phyloP scores from a whole-genome alignment of 1,140 invertebrate genomes.

The Temnothorax longispinosus region DNA sequence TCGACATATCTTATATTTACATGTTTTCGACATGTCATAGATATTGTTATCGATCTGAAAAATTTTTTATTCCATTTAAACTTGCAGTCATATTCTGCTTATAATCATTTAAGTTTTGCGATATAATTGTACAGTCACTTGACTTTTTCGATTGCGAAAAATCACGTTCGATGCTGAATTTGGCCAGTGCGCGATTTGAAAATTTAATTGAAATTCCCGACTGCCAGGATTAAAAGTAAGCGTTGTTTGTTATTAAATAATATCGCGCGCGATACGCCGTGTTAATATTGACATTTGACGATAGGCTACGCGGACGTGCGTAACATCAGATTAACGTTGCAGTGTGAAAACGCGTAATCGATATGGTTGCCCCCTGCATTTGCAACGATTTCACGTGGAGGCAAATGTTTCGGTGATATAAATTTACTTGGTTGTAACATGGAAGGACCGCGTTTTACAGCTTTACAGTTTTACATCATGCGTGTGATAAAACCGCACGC shows the following conservation, averaged over 20 bases:
- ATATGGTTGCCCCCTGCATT: slow-evolving; percentile 52
- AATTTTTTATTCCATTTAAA: background rate
- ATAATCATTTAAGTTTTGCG: slow-evolving; percentile 6
- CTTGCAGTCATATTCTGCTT: background rate
- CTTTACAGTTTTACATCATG: slow-evolving; percentile 5
- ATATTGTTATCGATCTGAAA: background rate
- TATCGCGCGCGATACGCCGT: slow-evolving; percentile 52
- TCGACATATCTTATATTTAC: background rate
- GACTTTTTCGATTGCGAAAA: slow-evolving; percentile 42
- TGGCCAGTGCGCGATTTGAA: slow-evolving; percentile 36
- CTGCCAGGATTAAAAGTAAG: slow-evolving; percentile 55
- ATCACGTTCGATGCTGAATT: slow-evolving; percentile 32
- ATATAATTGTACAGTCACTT: background rate
- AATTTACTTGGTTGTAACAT: slow-evolving; percentile 39
- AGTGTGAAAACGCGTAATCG: slow-evolving; percentile 60
- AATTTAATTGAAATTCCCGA: slow-evolving; percentile 57
- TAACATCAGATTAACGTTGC: slow-evolving; percentile 62
- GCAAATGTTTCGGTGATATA: slow-evolving; percentile 41
- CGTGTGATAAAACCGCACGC: slow-evolving; percentile 1
- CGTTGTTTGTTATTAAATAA: slow-evolving; percentile 64
- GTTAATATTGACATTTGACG: slow-evolving; percentile 62
- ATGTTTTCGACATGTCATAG: background rate
- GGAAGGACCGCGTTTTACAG: background rate
- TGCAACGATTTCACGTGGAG: slow-evolving; percentile 46
- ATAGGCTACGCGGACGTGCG: slow-evolving; percentile 59